Conservation (phyloP, 2,797 vertebrate species). For the Falco berigora region DNA sequence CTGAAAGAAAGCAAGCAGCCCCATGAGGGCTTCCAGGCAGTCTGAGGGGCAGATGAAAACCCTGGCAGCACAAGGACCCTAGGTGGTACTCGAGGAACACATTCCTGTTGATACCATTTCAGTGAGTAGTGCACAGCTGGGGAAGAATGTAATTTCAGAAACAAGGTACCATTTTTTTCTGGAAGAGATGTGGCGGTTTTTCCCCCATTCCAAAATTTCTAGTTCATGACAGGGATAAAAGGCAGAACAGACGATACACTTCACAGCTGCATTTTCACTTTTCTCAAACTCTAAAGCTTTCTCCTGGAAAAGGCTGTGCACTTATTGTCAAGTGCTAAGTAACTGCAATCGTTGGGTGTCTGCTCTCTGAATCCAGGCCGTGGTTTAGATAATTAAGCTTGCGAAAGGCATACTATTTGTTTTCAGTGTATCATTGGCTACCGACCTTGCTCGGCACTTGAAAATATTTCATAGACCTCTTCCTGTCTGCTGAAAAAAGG, state of each 20-base stretch:
- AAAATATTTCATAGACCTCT: conserved; percentile 22
- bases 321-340: neutral
- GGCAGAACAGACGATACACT: neutral
- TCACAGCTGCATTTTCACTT: neutral
- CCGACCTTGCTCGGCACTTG: neutral
- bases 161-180: neutral
- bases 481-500: conserved; percentile 20
- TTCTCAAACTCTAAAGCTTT: neutral
- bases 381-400: neutral
- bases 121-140: neutral
- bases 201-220: neutral
- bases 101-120: neutral
- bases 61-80: neutral
- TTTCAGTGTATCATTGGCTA: neutral
- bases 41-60: neutral
- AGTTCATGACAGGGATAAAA: neutral
- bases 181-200: neutral
- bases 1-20: neutral
- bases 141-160: neutral
- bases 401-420: neutral
- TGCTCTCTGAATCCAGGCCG: conserved; percentile 7
- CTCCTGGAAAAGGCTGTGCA: neutral
- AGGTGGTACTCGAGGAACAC: neutral
- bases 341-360: neutral
- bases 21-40: neutral